Evolutionary conservation across 1,140 invertebrate species (phyloP).

Genomic region (Leptonema lineaticorne): DNA sequence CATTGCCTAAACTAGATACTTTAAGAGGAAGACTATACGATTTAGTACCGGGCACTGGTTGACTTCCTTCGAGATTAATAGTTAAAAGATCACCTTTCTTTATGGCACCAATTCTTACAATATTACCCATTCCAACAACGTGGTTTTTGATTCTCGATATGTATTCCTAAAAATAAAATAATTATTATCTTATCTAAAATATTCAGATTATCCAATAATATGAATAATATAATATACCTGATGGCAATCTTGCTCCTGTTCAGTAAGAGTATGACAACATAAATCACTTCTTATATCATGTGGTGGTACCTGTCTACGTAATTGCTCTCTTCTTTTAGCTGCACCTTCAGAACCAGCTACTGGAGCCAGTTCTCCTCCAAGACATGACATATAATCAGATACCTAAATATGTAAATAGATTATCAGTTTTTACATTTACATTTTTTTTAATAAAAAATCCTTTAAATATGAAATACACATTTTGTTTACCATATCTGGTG

Average conservation of each 20-base stretch:
- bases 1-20: conserved; percentile 53
- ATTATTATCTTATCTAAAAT: not conserved
- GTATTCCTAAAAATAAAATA: conserved; percentile 59
- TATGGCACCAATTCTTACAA: conserved; percentile 57
- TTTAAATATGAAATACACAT: not conserved
- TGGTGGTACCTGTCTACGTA: conserved; percentile 78
- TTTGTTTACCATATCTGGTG: conserved; percentile 58
- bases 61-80: conserved; percentile 45
- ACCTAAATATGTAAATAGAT: conserved; percentile 43
- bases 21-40: conserved; percentile 55
- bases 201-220: not conserved
- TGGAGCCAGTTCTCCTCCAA: conserved; percentile 69
- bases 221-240: conserved; percentile 34
- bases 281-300: conserved; percentile 71
- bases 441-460: not conserved
- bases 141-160: conserved; percentile 63
- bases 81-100: conserved; percentile 52
- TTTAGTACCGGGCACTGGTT: conserved; percentile 44
- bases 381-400: conserved; percentile 73
- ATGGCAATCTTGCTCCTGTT: conserved; percentile 57
- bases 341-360: conserved; percentile 76
- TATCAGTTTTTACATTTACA: not conserved
- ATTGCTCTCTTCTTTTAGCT: conserved; percentile 67
- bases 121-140: conserved; percentile 63
- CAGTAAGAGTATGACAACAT: conserved; percentile 63